Base-by-base conservation (phyloP, 2,797 vertebrate genomes). In the Manis crassicaudata region DNA sequence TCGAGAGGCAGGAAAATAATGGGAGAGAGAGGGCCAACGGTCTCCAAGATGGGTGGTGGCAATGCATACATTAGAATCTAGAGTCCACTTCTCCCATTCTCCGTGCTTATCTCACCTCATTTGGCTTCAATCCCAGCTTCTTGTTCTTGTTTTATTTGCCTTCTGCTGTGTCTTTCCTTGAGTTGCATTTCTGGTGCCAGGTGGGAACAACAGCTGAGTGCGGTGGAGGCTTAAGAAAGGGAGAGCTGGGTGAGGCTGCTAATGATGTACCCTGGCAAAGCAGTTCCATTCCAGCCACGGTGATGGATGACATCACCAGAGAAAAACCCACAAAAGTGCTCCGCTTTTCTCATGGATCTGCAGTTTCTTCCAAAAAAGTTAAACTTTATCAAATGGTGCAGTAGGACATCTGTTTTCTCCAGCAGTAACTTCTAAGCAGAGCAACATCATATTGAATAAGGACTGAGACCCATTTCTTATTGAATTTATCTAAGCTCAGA, bases 311-410 rank as follows among this genome's bases (percentile, higher is more conserved):
- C 50, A 46, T 92, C 29, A 65, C 68, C 75, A 2, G 29, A 96
- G 91, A 96, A 97, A 92, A 96, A 76, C 0, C 21, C 96, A 94
- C 32, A 73, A 50, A 88, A 27, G 72, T 13, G 85, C 92, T 96
- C 83, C 95, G 96, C 73, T 96, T 97, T 98, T 97, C 76, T 77
- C 88, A 95, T 95, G 88, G 97, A 97, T 97, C 89, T 97, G 72
- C 96, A 98, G 90, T 92, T 98, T 98, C 92, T 88, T 97, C 85
- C 7, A 10, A 62, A 96, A 94, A 92, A 97, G 93, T 52, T 77
- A 97, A 97, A 96, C 97, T 97, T 96, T 91, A 97, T 95, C 92
- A 93, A 88, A 87, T 62, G 46, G 79, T 67, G 94, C 82, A 93
- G 80, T 0, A 95, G 98, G 67, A 97, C 89, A 63, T 95, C 83